Conservation (phyloP, 2,113 vertebrate genomes). For the Ammodytes dubius region DNA sequence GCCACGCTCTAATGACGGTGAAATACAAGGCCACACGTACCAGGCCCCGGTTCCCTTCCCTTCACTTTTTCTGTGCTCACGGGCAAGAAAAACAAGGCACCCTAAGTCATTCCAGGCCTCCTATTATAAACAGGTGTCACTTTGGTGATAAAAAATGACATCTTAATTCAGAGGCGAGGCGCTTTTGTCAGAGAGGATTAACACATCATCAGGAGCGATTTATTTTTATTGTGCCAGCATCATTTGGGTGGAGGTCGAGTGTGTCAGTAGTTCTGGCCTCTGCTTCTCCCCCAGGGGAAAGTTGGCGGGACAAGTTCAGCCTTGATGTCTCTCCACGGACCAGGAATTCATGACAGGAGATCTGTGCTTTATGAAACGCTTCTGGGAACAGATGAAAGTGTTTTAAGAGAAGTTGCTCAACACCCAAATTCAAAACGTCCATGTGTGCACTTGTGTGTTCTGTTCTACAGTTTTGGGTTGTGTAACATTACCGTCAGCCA, state of each 20-base stretch:
- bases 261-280: slow-evolving; percentile 66
- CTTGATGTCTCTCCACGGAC: slow-evolving; percentile 58
- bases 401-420: slow-evolving; percentile 22
- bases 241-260: slow-evolving; percentile 66
- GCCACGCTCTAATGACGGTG: slow-evolving; percentile 40
- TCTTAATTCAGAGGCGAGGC: slow-evolving; percentile 80
- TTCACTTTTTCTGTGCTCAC: slow-evolving; percentile 55
- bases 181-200: slow-evolving; percentile 84
- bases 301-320: slow-evolving; percentile 53
- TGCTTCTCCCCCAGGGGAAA: slow-evolving; percentile 37
- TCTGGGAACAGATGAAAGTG: slow-evolving; percentile 49
- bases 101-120: slow-evolving; percentile 80
- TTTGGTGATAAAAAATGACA: slow-evolving; percentile 85
- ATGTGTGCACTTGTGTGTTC: background rate
- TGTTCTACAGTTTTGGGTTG: slow-evolving; percentile 1
- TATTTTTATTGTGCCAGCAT: slow-evolving; percentile 81
- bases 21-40: slow-evolving; percentile 60
- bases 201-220: slow-evolving; percentile 81
- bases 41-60: slow-evolving; percentile 46
- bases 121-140: slow-evolving; percentile 87
- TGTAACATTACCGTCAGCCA: slow-evolving; percentile 5
- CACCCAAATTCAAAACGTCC: slow-evolving; percentile 16
- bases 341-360: slow-evolving; percentile 49
- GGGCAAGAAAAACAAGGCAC: slow-evolving; percentile 77
- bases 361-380: slow-evolving; percentile 8